A percentile compares a stretch with the other conserved stretches of the same genome.
Conservation (phyloP, 2,113 vertebrate species). For the Melozone crissalis region DNA sequence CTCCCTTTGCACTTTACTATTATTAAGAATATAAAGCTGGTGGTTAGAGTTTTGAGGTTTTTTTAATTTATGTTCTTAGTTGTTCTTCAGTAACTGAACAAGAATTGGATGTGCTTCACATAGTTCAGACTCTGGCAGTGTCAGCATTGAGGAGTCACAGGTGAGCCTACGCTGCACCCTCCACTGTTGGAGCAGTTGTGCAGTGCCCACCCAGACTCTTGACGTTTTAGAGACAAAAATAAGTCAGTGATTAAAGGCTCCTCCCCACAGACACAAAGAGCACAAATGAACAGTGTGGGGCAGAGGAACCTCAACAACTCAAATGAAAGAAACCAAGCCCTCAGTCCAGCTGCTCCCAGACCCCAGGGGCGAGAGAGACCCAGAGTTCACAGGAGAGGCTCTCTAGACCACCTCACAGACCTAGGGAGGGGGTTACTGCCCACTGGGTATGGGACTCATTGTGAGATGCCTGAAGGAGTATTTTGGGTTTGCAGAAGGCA, state of each 20-base stretch:
- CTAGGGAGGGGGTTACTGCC: neutral
- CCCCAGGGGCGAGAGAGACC: accelerated
- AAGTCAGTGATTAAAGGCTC: neutral
- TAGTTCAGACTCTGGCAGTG: neutral
- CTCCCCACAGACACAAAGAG: neutral
- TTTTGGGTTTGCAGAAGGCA: neutral
- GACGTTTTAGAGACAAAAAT: neutral
- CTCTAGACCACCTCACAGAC: neutral
- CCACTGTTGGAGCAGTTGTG: neutral
- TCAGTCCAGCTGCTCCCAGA: neutral
- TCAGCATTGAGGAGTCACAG: neutral
- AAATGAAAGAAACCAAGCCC: neutral
- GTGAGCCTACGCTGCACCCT: accelerated
- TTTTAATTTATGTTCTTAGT: neutral
- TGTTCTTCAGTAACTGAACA: neutral
- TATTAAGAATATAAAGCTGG: neutral
- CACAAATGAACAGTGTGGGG: neutral
- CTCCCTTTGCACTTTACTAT: neutral
- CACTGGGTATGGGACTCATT: neutral
- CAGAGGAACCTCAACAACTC: neutral
- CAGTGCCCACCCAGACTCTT: neutral
- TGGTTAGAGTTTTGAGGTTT: neutral
- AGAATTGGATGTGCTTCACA: neutral
- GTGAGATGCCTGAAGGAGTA: neutral
- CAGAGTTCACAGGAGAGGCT: neutral